phyloP scores from a whole-genome alignment of 2,888 invertebrate genomes.

The Helobdella robusta region DNA sequence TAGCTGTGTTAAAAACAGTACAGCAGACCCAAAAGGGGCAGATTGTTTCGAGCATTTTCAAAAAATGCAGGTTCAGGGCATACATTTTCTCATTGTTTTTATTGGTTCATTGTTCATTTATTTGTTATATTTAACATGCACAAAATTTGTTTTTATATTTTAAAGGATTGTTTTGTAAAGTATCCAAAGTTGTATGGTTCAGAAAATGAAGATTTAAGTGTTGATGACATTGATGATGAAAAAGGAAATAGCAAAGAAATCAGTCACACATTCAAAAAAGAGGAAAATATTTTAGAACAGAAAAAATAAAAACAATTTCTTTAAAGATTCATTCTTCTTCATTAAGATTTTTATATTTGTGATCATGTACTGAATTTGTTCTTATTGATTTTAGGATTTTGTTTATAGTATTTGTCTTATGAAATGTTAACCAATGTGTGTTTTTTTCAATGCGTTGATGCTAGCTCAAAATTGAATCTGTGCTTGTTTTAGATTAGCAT shows the following conservation, averaged over 20 bases:
- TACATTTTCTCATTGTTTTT: background rate
- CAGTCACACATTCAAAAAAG: too few species aligned
- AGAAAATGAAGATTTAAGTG: constrained; percentile 20
- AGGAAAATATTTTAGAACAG: background rate
- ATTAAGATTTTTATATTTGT: too few species aligned
- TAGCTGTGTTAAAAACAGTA: constrained; percentile 76
- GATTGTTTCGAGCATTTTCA: constrained; percentile 84
- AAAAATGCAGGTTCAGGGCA: constrained; percentile 68
- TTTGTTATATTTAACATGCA: background rate
- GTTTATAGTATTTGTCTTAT: too few species aligned
- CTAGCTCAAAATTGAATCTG: too few species aligned
- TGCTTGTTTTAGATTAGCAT: too few species aligned
- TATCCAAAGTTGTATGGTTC: constrained; percentile 49
- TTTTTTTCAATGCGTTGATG: too few species aligned
- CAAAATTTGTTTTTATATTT: constrained; percentile 11
- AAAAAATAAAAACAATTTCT: too few species aligned
- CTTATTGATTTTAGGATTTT: too few species aligned
- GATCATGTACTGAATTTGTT: too few species aligned
- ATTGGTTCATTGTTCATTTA: background rate
- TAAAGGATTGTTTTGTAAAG: constrained; percentile 79
- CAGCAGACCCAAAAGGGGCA: constrained; percentile 77
- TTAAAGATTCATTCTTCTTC: too few species aligned
- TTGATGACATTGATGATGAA: constrained; percentile 21
- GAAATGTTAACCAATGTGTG: too few species aligned
- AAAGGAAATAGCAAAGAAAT: too few species aligned